Evolutionary conservation across 2,113 vertebrate species (phyloP).

Genomic region (Trichomycterus rosablanca): DNA sequence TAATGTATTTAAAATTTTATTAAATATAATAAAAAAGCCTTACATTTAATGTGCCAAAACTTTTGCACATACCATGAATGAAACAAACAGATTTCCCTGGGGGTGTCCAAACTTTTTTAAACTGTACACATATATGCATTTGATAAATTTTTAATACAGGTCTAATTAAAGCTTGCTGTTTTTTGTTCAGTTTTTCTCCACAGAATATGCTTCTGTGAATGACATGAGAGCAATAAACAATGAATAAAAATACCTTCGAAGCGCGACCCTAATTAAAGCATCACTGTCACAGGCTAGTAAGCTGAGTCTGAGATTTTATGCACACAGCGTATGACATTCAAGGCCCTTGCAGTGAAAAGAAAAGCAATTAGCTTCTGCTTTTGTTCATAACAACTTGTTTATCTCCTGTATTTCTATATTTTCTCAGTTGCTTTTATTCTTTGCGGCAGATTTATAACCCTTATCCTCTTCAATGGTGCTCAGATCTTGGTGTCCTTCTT

Average conservation of each 20-base stretch:
- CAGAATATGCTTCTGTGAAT: slow-evolving; percentile 15
- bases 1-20: too few relatives aligned
- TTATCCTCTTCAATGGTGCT: too few relatives aligned
- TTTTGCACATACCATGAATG: too few relatives aligned
- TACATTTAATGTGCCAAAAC: too few relatives aligned
- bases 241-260: slow-evolving; percentile 46
- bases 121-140: too few relatives aligned
- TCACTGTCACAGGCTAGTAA: slow-evolving; percentile 35
- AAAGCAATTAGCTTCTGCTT: slow-evolving; percentile 51
- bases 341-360: slow-evolving; percentile 34
- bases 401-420: slow-evolving; percentile 44
- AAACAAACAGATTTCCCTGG: too few relatives aligned
- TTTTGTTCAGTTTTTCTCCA: neutral
- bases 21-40: too few relatives aligned
- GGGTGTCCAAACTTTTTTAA: too few relatives aligned
- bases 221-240: slow-evolving; percentile 11
- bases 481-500: neutral
- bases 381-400: slow-evolving; percentile 50
- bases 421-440: slow-evolving; percentile 32
- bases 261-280: slow-evolving; percentile 53
- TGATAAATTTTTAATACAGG: too few relatives aligned
- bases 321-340: neutral
- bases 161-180: slow-evolving; percentile 6
- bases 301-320: slow-evolving; percentile 32
- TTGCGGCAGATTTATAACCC: slow-evolving; percentile 4